Evolutionary conservation across 2,888 invertebrate genomes (phyloP), one percentile per base, ranked within the genome.

Genomic region (Xestobium rufovillosum): DNA sequence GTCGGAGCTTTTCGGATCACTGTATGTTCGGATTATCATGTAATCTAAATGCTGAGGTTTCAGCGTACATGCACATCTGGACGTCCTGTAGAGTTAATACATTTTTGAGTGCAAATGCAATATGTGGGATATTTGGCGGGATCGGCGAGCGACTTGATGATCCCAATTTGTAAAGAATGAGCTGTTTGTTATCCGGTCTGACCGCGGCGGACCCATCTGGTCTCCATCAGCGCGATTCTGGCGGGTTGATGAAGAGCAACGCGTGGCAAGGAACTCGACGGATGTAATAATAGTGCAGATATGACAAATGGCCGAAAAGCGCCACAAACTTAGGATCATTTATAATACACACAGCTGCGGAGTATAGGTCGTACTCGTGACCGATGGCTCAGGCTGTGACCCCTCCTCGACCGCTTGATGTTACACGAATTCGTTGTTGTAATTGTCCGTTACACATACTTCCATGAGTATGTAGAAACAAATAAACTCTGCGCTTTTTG

Each of bases 241-340:
- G 50, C 49, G 47, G 45, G 49, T 53, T 55, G 59, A 59, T 59
- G 57, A 55, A 57, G 57, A 59, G 53, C 49, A 50, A 44, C 43
- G 51, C 53, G 44, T 35, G 52, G 48, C 51, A 45, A 53, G 51
- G 51, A 56, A 47, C 50, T 50, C 53, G 50, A 53, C 55, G 59
- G 59, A 61, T 60, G 60, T 62, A 63, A 63, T 65, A 64, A 61
- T 61, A 61, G 60, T 61, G 62, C 57, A 61, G 60, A 63, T 64
- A 63, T 66, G 65, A 67, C 65, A 66, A 66, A 67, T 65, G 61
- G 65, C 57, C 54, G 58, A 60, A 59, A 61, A 63, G 62, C 63
- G 63, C 63, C 63, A 57, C 65, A 62, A 65, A 65, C 60, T 63
- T 63, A 55, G 57, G 59, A 64, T 63, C 67, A 65, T 67, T 67